phyloP scores from a whole-genome alignment of 1,140 invertebrate species.

The Coelopa frigida region DNA sequence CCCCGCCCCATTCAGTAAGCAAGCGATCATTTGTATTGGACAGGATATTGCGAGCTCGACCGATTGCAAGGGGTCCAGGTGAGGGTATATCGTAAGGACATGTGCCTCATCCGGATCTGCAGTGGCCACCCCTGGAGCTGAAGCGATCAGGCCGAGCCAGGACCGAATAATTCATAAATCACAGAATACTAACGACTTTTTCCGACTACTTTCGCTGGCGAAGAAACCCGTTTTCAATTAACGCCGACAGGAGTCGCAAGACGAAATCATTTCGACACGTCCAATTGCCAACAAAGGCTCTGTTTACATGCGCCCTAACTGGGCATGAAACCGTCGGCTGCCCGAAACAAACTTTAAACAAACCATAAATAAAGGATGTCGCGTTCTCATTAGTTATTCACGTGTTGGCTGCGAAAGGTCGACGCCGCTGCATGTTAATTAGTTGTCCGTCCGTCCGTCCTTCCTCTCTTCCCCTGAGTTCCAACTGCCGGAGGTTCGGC shows the following conservation, averaged over 20 bases:
- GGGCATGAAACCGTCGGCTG: conserved; percentile 15
- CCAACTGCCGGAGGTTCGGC: too few species aligned
- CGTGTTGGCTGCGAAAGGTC: background rate
- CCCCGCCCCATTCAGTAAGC: too few species aligned
- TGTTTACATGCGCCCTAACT: conserved; percentile 13
- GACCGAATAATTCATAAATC: too few species aligned
- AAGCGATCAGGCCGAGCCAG: too few species aligned
- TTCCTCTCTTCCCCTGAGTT: too few species aligned
- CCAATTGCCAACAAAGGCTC: background rate
- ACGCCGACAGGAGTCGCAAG: background rate
- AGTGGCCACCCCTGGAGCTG: too few species aligned
- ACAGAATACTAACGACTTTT: too few species aligned
- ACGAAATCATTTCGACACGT: too few species aligned
- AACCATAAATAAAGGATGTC: conserved; percentile 14
- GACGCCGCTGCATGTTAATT: conserved; percentile 1
- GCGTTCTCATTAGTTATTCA: conserved; percentile 13
- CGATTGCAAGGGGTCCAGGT: background rate
- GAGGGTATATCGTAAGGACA: too few species aligned
- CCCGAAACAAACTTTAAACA: conserved; percentile 1
- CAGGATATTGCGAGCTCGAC: background rate
- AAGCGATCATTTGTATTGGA: too few species aligned
- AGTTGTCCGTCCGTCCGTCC: background rate
- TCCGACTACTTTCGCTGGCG: background rate
- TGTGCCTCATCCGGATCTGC: too few species aligned
- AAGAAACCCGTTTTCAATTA: conserved; percentile 11